Percentiles rank a stretch among this genome's conserved stretches.
Evolutionary conservation across 2,888 invertebrate species (phyloP).

Genomic region (Eupithecia dodoneata): DNA sequence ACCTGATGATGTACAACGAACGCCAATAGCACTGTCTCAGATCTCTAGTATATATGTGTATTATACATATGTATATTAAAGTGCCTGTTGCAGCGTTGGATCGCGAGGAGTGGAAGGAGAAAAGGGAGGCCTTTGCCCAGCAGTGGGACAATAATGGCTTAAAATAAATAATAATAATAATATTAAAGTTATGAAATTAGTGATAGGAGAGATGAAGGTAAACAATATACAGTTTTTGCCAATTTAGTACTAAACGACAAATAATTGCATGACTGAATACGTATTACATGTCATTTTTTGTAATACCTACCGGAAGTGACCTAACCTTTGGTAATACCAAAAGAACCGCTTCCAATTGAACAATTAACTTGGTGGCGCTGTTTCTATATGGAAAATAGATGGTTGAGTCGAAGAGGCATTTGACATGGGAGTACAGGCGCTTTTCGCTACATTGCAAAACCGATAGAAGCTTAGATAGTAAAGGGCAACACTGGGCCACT

Average conservation of each 20-base stretch:
- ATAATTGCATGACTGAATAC: background rate
- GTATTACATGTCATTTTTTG: background rate
- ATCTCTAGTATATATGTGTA: too few species aligned
- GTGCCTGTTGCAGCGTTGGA: too few species aligned
- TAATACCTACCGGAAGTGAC: background rate
- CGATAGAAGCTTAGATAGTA: slow-evolving; percentile 8
- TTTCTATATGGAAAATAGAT: slow-evolving; percentile 37
- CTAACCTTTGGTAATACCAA: too few species aligned
- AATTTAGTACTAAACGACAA: background rate
- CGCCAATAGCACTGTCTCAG: too few species aligned
- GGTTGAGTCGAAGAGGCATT: slow-evolving; percentile 43
- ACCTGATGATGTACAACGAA: background rate
- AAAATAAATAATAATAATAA: too few species aligned
- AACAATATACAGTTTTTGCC: background rate
- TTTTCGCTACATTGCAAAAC: slow-evolving; percentile 46
- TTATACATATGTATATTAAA: too few species aligned
- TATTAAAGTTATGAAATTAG: background rate
- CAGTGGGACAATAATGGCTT: too few species aligned
- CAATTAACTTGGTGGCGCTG: background rate
- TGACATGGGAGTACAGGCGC: slow-evolving; percentile 57
- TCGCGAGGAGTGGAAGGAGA: too few species aligned
- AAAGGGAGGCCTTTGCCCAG: too few species aligned
- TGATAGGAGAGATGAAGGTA: background rate
- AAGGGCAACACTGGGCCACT: slow-evolving; percentile 16
- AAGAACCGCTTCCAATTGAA: background rate